A percentile compares a stretch with the other conserved stretches of the same genome.
These are phyloP conservation scores for Piscicola geometra DNA, from an alignment of 2,888 invertebrate species.

Conservation along the genomic window DNA sequence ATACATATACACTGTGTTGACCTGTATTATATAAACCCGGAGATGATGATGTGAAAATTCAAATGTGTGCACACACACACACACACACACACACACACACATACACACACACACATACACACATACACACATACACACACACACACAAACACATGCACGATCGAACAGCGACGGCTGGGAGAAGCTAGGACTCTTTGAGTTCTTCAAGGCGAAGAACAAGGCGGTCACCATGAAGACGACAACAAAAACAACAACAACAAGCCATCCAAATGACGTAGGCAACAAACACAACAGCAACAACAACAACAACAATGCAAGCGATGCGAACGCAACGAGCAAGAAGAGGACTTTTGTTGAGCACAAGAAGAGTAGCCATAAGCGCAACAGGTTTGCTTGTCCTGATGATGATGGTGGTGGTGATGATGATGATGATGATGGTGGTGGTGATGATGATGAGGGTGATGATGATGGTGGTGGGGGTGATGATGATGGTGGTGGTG, in stretches of 20 bases:
- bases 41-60: too few species aligned
- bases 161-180: conserved; percentile 94
- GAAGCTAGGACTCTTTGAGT: conserved; percentile 91
- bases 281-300: neutral
- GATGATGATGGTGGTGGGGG: too few species aligned
- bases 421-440: too few species aligned
- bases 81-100: too few species aligned
- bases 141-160: too few species aligned
- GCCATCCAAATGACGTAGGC: neutral
- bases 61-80: too few species aligned
- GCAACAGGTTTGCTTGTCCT: neutral
- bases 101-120: too few species aligned
- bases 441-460: too few species aligned
- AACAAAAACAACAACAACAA: conserved; percentile 38
- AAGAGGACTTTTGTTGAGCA: conserved; percentile 4
- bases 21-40: too few species aligned
- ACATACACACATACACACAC: too few species aligned
- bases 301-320: neutral
- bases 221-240: conserved; percentile 78
- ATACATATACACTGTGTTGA: too few species aligned
- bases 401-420: neutral
- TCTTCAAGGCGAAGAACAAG: conserved; percentile 89
- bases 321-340: neutral
- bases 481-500: too few species aligned
- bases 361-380: neutral